phyloP scores from a whole-genome alignment of 2,113 vertebrate species.

The Gymnarchus niloticus region DNA sequence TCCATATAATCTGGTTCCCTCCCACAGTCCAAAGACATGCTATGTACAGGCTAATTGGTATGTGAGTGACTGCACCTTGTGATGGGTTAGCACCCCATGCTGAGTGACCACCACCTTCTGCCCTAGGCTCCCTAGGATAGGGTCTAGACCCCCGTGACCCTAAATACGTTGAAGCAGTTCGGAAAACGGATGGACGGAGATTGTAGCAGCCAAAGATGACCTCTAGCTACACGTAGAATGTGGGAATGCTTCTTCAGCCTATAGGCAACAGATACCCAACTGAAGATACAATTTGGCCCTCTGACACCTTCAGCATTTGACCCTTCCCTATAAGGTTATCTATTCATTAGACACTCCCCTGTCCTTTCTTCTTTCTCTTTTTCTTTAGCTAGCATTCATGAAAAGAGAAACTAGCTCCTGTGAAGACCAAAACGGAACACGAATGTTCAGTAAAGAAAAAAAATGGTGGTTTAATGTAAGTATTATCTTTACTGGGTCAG shows the following conservation, averaged over 20 bases:
- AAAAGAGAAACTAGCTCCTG: not conserved
- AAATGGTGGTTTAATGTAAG: not conserved
- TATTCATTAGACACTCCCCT: not conserved
- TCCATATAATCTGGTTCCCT: no score
- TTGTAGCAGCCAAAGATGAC: not conserved
- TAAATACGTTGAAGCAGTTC: no score
- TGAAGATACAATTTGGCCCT: not conserved
- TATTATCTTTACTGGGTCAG: not conserved
- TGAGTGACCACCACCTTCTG: no score
- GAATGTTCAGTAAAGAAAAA: not conserved
- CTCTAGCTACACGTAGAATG: not conserved
- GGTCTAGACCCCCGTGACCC: no score
- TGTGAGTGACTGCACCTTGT: no score
- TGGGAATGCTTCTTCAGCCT: slow-evolving; percentile 12
- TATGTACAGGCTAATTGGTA: no score
- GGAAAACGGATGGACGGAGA: no score
- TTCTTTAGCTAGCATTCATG: not conserved
- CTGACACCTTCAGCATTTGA: slow-evolving; percentile 14
- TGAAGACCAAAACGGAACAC: not conserved
- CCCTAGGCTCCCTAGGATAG: no score
- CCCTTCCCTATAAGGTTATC: slow-evolving; percentile 5
- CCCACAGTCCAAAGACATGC: no score
- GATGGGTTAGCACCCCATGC: no score
- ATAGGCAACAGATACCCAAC: not conserved
- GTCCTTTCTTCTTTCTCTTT: not conserved